Base-by-base conservation (phyloP, 2,888 invertebrate genomes). In the Mactromeris polynyma region DNA sequence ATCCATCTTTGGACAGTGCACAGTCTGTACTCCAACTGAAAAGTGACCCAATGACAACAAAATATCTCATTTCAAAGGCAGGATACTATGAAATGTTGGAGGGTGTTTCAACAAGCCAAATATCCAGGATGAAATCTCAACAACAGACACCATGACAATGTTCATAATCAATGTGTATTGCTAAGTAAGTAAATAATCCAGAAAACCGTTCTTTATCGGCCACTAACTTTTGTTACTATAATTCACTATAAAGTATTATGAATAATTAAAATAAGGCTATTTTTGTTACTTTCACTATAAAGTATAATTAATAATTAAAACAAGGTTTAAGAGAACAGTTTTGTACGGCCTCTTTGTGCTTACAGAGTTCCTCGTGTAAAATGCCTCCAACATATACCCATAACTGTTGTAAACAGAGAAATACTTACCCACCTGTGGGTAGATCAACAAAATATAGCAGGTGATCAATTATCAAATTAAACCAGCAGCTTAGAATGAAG, bases 31-130 rank as follows among this genome's bases (percentile, higher is more conserved):
- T 78, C 36, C 42, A 40, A 19, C 38, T 6, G 42, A 40, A 40
- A n/a, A 79, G 79, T 46, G 46, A 40, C 79, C 42, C 38, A 21
- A 79, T 46, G 26, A 79, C 21, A 79, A 79, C 79, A 79, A 42
- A 26, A 42, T n/a, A 33, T 64, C 58, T 64, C 6, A n/a, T n/a
- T 19, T 58, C 19, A 9, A 58, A 58, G 21, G 1, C 26, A 26
- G 58, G 1, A 46, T 9, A 26, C 51, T 64, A 26, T 64, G 58
- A 64, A n/a, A 64, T 26, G 58, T 26, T 46, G n/a, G 26, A n/a
- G 26, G 9, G 58, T 26, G 6, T 64, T n/a, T 26, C 58, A 26
- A 26, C n/a, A n/a, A 64, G 21, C 26, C 58, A 64, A 26, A 64
- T 6, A 64, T 6, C 26, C 6, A 26, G 9, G 9, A 9, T 26